Conservation (phyloP, 2,113 vertebrate genomes). For the Parotia lawesii region DNA sequence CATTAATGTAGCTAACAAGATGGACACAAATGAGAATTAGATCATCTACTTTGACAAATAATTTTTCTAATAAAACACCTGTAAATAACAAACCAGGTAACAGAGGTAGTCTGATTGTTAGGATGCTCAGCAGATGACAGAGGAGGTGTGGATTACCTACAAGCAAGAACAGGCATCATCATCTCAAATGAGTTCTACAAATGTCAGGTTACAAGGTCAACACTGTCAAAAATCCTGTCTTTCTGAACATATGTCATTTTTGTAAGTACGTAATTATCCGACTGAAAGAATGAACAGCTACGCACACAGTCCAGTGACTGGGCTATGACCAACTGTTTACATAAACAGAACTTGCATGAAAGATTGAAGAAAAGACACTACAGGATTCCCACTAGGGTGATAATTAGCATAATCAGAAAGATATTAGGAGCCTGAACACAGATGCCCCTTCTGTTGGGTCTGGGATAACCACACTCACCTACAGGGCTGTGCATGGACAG, state of each 20-base stretch:
- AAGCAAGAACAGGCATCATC: not conserved
- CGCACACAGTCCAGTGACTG: not conserved
- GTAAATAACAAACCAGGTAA: not conserved
- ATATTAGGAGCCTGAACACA: not conserved
- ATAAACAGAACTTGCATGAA: not conserved
- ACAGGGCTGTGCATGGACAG: not conserved
- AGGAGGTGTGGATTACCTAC: not conserved
- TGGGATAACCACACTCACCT: not conserved
- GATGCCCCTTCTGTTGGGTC: not conserved
- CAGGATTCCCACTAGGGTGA: not conserved
- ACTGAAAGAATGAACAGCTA: not conserved
- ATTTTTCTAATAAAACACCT: not conserved
- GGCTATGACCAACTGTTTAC: not conserved
- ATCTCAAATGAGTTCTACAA: not conserved
- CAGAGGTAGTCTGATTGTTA: not conserved
- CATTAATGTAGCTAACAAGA: not conserved
- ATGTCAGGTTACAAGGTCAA: not conserved
- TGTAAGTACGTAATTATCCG: not conserved
- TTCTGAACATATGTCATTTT: not conserved
- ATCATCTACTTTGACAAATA: not conserved
- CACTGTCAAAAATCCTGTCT: not conserved
- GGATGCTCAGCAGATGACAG: not conserved
- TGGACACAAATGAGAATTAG: not conserved
- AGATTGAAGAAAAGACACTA: not conserved
- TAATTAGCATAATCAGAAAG: not conserved